Percentiles rank a stretch among this genome's conserved stretches.
These are phyloP conservation scores for Dipodomys spectabilis DNA, from an alignment of 2,113 vertebrate genomes.

Conservation along the genomic window DNA sequence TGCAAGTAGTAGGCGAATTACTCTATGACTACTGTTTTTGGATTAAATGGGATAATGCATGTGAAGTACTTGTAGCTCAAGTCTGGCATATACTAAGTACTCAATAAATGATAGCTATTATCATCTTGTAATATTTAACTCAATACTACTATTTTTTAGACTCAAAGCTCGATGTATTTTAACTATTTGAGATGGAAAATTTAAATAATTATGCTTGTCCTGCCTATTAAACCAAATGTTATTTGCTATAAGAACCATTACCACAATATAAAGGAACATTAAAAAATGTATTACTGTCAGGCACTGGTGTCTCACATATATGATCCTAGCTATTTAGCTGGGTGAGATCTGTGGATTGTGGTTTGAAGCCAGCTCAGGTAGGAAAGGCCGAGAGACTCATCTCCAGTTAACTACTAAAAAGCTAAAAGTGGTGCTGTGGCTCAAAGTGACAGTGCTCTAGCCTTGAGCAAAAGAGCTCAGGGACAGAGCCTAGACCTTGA, in stretches of 20 bases:
- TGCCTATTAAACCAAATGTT: background rate
- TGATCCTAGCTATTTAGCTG: too few species aligned
- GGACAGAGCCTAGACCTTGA: too few species aligned
- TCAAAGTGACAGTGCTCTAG: too few species aligned
- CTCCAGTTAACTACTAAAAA: too few species aligned
- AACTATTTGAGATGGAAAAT: background rate
- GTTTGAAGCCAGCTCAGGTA: too few species aligned
- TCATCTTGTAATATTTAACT: background rate
- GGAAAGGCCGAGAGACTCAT: too few species aligned
- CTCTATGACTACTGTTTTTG: background rate
- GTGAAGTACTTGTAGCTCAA: background rate
- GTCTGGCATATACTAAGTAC: background rate
- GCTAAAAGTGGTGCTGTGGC: too few species aligned
- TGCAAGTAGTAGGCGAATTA: background rate
- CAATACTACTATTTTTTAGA: background rate
- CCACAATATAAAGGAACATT: background rate
- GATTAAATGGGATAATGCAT: background rate
- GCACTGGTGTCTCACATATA: too few species aligned
- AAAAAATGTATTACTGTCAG: background rate
- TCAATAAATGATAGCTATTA: background rate
- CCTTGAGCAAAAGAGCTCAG: too few species aligned
- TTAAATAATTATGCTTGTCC: constrained; percentile 4
- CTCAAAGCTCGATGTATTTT: constrained; percentile 11
- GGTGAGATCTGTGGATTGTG: too few species aligned
- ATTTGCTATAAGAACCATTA: background rate